Conservation (phyloP, 2,113 vertebrate species). For the Colaptes auratus region DNA sequence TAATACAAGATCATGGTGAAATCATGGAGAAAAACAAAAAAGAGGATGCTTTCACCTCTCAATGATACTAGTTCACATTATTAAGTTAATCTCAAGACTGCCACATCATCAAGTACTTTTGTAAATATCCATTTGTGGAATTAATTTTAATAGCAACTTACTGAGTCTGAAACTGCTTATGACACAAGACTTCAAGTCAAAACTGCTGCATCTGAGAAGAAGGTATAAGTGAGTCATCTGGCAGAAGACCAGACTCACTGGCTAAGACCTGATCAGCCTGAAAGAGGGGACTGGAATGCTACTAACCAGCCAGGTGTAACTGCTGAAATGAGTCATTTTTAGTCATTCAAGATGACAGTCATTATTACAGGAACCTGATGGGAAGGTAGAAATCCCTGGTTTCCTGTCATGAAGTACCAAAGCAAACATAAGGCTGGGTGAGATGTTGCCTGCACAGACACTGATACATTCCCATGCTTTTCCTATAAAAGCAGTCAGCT, state of each 20-base stretch:
- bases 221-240: background rate
- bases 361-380: background rate
- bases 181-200: background rate
- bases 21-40: background rate
- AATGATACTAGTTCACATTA: background rate
- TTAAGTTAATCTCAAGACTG: background rate
- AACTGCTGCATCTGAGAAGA: background rate
- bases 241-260: background rate
- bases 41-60: background rate
- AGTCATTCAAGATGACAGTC: background rate
- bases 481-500: background rate
- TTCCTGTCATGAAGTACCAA: background rate
- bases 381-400: background rate
- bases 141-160: conserved; percentile 13
- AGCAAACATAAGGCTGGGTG: background rate
- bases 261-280: background rate
- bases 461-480: fast-evolving
- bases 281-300: background rate
- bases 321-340: background rate
- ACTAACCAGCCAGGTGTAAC: background rate
- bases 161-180: background rate
- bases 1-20: background rate
- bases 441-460: background rate
- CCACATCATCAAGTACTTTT: background rate
- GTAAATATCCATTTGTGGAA: background rate